Percentiles rank a stretch among this genome's conserved stretches.
Evolutionary conservation across 1,140 invertebrate genomes (phyloP).

Genomic region (Paraescarpia echinospica): DNA sequence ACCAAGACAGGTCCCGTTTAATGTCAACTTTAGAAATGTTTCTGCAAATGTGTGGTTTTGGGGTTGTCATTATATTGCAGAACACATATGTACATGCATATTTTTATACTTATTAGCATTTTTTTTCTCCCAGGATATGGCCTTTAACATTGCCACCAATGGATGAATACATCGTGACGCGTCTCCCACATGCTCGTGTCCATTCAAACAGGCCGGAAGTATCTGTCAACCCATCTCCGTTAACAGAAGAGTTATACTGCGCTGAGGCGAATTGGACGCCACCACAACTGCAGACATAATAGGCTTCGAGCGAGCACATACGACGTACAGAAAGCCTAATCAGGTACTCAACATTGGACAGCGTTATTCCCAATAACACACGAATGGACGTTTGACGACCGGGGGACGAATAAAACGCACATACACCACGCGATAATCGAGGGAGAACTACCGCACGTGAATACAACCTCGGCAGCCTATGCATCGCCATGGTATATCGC

Average conservation of each 20-base stretch:
- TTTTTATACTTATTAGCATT: too few relatives aligned
- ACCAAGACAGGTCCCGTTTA: too few relatives aligned
- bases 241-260: not conserved
- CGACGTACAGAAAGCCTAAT: not conserved
- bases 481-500: not conserved
- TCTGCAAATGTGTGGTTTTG: too few relatives aligned
- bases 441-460: not conserved
- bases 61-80: too few relatives aligned
- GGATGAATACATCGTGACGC: too few relatives aligned
- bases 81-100: too few relatives aligned
- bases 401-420: not conserved
- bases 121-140: too few relatives aligned
- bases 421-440: not conserved
- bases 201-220: not conserved
- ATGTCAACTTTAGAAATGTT: too few relatives aligned
- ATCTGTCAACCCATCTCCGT: not conserved
- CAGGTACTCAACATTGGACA: not conserved
- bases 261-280: not conserved
- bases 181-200: too few relatives aligned
- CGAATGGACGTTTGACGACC: not conserved
- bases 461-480: not conserved
- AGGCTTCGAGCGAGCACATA: not conserved
- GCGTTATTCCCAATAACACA: not conserved
- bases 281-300: not conserved
- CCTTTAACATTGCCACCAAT: too few relatives aligned